Evolutionary conservation across 2,113 vertebrate genomes (phyloP).

Genomic region (Arvicanthis niloticus): DNA sequence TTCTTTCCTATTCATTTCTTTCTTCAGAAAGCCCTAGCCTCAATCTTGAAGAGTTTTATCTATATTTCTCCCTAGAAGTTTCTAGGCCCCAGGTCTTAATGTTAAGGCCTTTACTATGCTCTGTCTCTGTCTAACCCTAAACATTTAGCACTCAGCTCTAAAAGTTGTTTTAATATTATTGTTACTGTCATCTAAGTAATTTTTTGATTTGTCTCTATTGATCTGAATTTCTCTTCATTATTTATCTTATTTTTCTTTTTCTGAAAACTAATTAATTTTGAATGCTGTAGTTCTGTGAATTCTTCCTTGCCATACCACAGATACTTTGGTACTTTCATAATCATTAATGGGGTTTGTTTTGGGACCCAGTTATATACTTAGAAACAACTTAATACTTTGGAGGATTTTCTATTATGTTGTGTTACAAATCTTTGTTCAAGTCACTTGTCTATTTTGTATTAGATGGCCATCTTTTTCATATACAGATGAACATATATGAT

Average conservation of each 20-base stretch:
- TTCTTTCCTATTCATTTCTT: too few species aligned
- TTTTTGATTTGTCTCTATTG: background rate
- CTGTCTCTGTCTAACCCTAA: too few species aligned
- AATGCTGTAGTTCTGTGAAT: background rate
- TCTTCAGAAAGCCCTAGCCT: too few species aligned
- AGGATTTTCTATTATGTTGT: background rate
- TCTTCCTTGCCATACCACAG: background rate
- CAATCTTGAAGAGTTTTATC: too few species aligned
- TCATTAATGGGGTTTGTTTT: background rate
- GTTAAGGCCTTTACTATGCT: too few species aligned
- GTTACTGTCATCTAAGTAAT: too few species aligned
- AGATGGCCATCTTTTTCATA: background rate
- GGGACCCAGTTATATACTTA: background rate
- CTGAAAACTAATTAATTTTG: background rate
- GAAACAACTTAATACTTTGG: conserved; percentile 42
- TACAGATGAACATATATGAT: background rate
- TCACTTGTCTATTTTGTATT: background rate
- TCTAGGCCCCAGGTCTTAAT: too few species aligned
- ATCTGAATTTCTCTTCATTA: conserved; percentile 10
- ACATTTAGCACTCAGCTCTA: too few species aligned
- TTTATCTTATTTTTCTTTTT: background rate
- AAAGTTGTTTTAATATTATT: too few species aligned
- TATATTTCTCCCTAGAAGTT: too few species aligned
- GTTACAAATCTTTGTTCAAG: background rate
- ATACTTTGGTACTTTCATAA: conserved; percentile 16